A percentile compares a stretch with the other conserved stretches of the same genome.
Conservation (phyloP, 2,888 invertebrate species). For the Chouioia cunea region DNA sequence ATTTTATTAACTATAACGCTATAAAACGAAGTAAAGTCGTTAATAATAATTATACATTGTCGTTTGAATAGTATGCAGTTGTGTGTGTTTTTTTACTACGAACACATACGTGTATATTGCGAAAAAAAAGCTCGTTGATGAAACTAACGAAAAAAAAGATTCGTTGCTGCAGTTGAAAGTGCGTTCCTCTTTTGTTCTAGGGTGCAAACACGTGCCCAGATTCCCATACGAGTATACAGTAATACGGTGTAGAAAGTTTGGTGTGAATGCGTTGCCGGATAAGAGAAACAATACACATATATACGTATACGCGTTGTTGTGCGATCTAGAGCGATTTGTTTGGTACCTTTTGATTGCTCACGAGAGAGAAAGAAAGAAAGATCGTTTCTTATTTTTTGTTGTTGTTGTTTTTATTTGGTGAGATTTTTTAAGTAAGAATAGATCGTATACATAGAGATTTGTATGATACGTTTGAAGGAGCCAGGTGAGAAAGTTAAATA, state of each 20-base stretch:
- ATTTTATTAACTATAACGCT: too few species aligned
- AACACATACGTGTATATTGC: neutral
- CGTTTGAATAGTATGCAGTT: neutral
- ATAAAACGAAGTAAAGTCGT: too few species aligned
- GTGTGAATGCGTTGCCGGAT: conserved; percentile 25
- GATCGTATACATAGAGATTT: too few species aligned
- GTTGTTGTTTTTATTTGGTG: too few species aligned
- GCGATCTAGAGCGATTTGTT: conserved; percentile 33
- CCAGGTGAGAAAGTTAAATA: too few species aligned
- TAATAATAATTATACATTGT: neutral
- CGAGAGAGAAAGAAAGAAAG: too few species aligned
- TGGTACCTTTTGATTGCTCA: neutral
- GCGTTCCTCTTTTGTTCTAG: conserved; percentile 19
- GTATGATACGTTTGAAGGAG: too few species aligned
- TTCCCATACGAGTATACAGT: conserved; percentile 13
- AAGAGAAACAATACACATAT: conserved; percentile 28
- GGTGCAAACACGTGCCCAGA: conserved; percentile 26
- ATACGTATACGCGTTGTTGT: neutral
- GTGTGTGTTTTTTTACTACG: too few species aligned
- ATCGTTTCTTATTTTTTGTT: too few species aligned
- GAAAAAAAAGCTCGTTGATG: conserved; percentile 29
- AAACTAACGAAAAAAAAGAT: conserved; percentile 12
- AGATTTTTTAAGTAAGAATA: too few species aligned
- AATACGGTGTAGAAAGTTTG: conserved; percentile 29
- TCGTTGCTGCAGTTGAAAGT: neutral